A percentile compares a stretch with the other conserved stretches of the same genome.
Conservation (phyloP, 64 coral and sea anemone species). For the Stylophora pistillata region DNA sequence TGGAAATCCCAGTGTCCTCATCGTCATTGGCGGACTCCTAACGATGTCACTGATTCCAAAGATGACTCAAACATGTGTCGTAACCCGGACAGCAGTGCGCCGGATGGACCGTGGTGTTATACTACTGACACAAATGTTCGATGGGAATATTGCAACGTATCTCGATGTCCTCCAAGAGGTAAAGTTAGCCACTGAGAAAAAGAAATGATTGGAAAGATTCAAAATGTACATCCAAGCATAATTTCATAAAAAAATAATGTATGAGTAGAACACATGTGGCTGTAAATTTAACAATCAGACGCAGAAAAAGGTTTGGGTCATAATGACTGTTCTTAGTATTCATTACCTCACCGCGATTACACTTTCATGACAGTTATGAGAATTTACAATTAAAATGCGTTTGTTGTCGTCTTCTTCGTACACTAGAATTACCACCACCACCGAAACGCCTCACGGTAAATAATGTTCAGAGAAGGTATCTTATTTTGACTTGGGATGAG, state of each 20-base stretch:
- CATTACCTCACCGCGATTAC: no score
- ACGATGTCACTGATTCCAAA: no score
- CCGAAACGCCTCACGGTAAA: neutral
- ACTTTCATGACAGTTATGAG: neutral
- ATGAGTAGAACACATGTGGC: no score
- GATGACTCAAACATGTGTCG: slow-evolving; percentile 9
- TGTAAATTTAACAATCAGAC: no score
- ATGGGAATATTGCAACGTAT: slow-evolving; percentile 21
- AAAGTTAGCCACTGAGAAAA: neutral
- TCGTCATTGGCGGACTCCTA: slow-evolving; percentile 20
- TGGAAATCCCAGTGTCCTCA: slow-evolving; percentile 63
- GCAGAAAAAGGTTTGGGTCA: no score
- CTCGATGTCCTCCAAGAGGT: slow-evolving; percentile 15
- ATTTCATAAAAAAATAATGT: neutral
- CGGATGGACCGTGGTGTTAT: slow-evolving; percentile 28
- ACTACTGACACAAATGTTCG: neutral
- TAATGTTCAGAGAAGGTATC: neutral
- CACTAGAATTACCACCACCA: neutral
- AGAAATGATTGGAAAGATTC: neutral
- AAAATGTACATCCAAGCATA: neutral
- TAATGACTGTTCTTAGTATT: no score
- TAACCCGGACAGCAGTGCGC: slow-evolving; percentile 5
- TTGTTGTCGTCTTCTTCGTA: neutral
- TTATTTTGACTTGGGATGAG: neutral
- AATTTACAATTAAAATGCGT: neutral